Evolutionary conservation across 2,888 invertebrate species (phyloP).

Genomic region (Drosophila austrosaltans): DNA sequence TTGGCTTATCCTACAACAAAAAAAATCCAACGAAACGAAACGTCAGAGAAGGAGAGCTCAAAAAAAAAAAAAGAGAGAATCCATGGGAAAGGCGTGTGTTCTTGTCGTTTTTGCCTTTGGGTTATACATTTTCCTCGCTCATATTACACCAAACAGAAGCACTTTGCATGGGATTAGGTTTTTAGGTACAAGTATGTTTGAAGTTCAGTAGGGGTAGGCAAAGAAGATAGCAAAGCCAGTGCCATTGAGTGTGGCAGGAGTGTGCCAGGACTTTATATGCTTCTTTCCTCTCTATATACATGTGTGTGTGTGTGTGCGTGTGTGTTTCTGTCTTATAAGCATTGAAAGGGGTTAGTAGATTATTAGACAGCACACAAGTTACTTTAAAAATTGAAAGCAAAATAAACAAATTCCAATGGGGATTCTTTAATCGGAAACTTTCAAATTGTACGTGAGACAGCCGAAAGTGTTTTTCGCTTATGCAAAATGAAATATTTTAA

Average conservation of each 20-base stretch:
- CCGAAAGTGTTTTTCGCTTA: background rate
- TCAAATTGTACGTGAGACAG: background rate
- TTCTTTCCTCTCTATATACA: background rate
- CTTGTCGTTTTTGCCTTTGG: constrained; percentile 50
- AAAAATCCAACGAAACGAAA: background rate
- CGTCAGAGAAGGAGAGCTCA: background rate
- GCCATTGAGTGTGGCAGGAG: constrained; percentile 3
- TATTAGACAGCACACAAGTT: constrained; percentile 46
- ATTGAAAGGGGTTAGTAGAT: constrained; percentile 52
- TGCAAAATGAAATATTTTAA: background rate
- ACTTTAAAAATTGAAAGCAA: constrained; percentile 11
- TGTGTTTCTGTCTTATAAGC: constrained; percentile 5
- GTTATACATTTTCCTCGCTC: constrained; percentile 63
- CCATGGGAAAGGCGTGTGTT: constrained; percentile 47
- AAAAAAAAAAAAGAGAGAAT: background rate
- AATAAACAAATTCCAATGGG: constrained; percentile 1
- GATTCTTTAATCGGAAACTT: background rate
- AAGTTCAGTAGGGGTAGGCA: constrained; percentile 25
- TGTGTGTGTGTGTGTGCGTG: background rate
- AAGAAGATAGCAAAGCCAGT: background rate
- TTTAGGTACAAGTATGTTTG: constrained; percentile 44
- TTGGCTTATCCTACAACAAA: constrained; percentile 58
- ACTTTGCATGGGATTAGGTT: constrained; percentile 71
- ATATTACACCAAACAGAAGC: constrained; percentile 68
- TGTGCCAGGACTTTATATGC: background rate